Evolutionary conservation across 1,140 invertebrate species (phyloP), one percentile per base, ranked within the genome.

Genomic region (Drosophila asahinai): DNA sequence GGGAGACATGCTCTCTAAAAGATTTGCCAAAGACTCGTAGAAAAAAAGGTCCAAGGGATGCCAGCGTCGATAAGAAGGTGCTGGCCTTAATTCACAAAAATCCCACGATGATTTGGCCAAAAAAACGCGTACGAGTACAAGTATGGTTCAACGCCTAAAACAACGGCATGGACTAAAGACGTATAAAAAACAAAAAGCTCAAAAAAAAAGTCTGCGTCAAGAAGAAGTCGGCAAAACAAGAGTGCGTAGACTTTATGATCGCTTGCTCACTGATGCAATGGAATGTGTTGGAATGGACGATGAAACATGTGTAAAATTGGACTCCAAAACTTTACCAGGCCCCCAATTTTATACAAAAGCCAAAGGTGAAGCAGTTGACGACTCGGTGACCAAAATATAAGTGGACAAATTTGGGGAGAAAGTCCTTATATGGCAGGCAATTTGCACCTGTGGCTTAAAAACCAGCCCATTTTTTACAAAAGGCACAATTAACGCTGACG

Each of bases 241-340:
- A 47, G 45, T 47, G 1, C 43, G 19, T 1, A 19, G 19, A 19
- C 19, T 19, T 19, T 19, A 19, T 19, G 19, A 19, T 19, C 19
- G 19, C 22, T 22, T 25, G 47, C 45, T 48, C 45, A 6, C 19
- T 48, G 62, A 65, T 45, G 25, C 5, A 55, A 27, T 61, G 59
- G 59, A 61, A 55, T 65, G 62, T 40, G 27, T 65, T 12, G 25
- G 45, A 12, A 65, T 65, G 40, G 49, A 55, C 19, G 49, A 54
- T 11, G 49, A 64, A 64, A 64, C 62, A 43, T 64, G 55, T 43
- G 62, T 55, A 19, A 65, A 64, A 54, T 61, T 27, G 19, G 33
- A 65, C 42, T 65, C 43, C 1, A 57, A 15, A 55, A 65, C 63
- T 7, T 65, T 36, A 60, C 27, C 43, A 19, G 43, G 5, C 25